Evolutionary conservation across 2,888 invertebrate genomes (phyloP).

Genomic region (Limnephilus auricula): DNA sequence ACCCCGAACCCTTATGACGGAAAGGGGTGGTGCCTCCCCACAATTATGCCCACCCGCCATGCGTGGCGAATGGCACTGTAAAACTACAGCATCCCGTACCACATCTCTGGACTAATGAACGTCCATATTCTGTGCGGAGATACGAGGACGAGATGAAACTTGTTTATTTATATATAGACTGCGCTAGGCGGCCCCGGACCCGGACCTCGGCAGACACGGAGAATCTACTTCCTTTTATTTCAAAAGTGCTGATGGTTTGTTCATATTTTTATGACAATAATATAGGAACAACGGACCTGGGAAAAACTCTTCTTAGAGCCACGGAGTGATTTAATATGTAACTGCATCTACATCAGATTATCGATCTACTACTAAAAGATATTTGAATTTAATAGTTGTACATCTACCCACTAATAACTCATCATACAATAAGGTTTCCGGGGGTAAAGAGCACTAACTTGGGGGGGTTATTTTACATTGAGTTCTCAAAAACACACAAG

Average conservation of each 20-base stretch:
- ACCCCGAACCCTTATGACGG: background rate
- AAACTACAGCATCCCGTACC: conserved; percentile 41
- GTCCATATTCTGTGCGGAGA: conserved; percentile 2
- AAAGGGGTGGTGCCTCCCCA: conserved; percentile 6
- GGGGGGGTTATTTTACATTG: no score
- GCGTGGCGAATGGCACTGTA: conserved; percentile 43
- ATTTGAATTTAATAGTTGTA: no score
- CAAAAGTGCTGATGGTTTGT: background rate
- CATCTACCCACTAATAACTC: no score
- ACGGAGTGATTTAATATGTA: background rate
- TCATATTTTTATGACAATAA: background rate
- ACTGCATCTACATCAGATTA: no score
- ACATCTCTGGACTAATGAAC: conserved; percentile 37
- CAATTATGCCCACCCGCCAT: conserved; percentile 40
- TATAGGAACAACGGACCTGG: background rate
- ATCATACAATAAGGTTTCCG: no score
- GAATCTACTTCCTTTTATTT: background rate
- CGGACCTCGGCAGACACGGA: background rate
- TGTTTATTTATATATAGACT: background rate
- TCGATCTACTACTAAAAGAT: no score
- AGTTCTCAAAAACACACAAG: no score
- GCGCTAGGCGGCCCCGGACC: background rate
- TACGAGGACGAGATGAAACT: background rate
- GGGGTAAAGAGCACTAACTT: no score
- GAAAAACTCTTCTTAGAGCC: background rate